phyloP scores from a whole-genome alignment of 2,888 invertebrate genomes.

The Thymelicus acteon region DNA sequence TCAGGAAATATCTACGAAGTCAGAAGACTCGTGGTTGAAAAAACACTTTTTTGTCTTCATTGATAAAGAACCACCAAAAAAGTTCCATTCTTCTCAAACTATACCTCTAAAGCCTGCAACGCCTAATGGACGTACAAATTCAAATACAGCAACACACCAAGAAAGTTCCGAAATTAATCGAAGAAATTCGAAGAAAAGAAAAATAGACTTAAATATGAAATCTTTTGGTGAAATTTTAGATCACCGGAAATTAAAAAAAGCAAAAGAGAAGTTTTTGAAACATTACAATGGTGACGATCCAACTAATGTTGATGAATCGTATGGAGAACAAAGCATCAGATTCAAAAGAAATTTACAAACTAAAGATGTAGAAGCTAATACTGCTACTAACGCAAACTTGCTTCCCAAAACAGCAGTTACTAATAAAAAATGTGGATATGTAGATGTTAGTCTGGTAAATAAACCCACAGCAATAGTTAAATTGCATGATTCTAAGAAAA shows the following conservation, averaged over 20 bases:
- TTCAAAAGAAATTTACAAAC: conserved; percentile 17
- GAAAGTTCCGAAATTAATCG: neutral
- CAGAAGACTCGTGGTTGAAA: conserved; percentile 70
- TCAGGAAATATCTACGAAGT: conserved; percentile 67
- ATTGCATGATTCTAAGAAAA: conserved; percentile 41
- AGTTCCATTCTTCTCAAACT: conserved; percentile 64
- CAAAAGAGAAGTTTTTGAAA: neutral
- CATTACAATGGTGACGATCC: neutral
- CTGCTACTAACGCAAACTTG: neutral
- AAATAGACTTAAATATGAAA: neutral
- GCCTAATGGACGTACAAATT: conserved; percentile 25
- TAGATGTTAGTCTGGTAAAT: conserved; percentile 54
- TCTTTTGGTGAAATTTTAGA: neutral
- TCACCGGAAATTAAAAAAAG: neutral
- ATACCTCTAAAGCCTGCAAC: conserved; percentile 58
- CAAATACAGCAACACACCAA: neutral
- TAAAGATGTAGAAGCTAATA: neutral
- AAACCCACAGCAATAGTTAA: conserved; percentile 54
- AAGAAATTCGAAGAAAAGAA: neutral
- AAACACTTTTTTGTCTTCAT: conserved; percentile 69
- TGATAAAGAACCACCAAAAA: conserved; percentile 61
- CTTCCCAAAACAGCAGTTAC: conserved; percentile 18
- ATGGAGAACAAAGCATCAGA: neutral
- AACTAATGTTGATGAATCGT: neutral
- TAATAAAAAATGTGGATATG: conserved; percentile 50